A percentile compares a stretch with the other conserved stretches of the same genome.
Evolutionary conservation across 1,140 invertebrate species (phyloP).

Genomic region (Chrysoperla carnea): DNA sequence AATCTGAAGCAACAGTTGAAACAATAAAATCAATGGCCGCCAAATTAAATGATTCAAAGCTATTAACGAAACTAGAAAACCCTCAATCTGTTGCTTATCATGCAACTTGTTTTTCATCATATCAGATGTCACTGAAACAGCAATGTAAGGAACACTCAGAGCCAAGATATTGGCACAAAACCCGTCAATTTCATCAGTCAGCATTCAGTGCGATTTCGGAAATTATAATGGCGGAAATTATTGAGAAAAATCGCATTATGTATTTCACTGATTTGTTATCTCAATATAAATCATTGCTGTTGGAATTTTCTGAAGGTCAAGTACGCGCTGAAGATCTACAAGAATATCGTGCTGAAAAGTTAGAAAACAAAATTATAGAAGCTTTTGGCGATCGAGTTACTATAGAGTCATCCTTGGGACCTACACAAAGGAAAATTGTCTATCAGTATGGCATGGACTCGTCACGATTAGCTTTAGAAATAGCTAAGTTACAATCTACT

Average conservation of each 20-base stretch:
- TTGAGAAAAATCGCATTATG: constrained; percentile 10
- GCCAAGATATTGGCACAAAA: too few species aligned
- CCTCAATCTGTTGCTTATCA: too few species aligned
- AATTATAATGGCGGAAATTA: constrained; percentile 10
- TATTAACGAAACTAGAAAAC: too few species aligned
- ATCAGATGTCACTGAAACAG: too few species aligned
- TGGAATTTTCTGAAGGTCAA: constrained; percentile 9
- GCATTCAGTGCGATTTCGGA: constrained; percentile 3
- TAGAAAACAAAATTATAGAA: constrained; percentile 11
- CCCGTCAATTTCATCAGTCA: constrained; percentile 3
- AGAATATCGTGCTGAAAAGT: constrained; percentile 9
- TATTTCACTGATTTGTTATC: constrained; percentile 11
- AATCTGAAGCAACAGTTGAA: too few species aligned
- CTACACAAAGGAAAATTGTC: constrained; percentile 14
- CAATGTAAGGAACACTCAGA: too few species aligned
- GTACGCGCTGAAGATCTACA: constrained; percentile 8
- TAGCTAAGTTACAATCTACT: too few species aligned
- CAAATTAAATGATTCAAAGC: too few species aligned
- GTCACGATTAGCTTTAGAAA: too few species aligned
- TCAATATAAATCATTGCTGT: constrained; percentile 11
- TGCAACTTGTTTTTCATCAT: too few species aligned
- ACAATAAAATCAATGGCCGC: too few species aligned
- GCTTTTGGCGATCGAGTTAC: constrained; percentile 11
- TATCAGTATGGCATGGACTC: too few species aligned
- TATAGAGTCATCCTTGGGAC: constrained; percentile 10